Conservation (phyloP, 2,797 vertebrate genomes). For the Todus mexicanus region DNA sequence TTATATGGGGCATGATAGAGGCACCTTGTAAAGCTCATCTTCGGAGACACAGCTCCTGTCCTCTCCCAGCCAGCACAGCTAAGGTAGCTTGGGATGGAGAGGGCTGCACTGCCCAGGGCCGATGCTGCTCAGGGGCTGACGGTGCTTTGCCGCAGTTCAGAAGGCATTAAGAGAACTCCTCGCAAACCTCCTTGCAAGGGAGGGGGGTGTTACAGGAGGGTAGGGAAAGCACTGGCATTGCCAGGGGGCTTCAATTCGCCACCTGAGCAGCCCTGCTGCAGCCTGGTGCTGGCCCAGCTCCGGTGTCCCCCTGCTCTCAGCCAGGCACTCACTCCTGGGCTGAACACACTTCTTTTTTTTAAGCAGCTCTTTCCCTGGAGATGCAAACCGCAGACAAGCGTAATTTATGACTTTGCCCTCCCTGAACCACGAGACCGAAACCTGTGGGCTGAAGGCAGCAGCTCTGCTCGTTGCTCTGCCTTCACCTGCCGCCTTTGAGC, state of each 20-base stretch:
- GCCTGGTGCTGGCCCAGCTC: not conserved
- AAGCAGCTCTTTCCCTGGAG: not conserved
- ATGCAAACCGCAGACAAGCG: not conserved
- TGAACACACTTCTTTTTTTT: not conserved
- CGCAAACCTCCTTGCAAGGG: not conserved
- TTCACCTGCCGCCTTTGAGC: not conserved
- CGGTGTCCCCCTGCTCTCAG: not conserved
- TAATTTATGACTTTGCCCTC: not conserved
- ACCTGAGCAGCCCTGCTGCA: not conserved
- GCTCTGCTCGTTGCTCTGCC: not conserved
- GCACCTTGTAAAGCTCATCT: not conserved
- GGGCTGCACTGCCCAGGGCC: not conserved
- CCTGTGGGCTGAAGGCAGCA: not conserved
- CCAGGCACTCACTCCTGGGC: not conserved
- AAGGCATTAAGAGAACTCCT: not conserved
- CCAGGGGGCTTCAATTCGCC: not conserved
- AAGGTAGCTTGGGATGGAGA: not conserved
- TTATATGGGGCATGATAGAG: rapidly evolving
- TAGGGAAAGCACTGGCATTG: rapidly evolving
- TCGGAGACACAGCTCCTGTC: not conserved
- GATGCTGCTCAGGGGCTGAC: not conserved
- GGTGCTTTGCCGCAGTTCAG: not conserved
- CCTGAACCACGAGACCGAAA: not conserved
- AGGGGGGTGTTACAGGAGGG: not conserved
- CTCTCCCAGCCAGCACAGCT: not conserved